Evolutionary conservation across 2,797 vertebrate species (phyloP), one percentile per base, ranked within the genome.

Genomic region (Decapterus maruadsi): DNA sequence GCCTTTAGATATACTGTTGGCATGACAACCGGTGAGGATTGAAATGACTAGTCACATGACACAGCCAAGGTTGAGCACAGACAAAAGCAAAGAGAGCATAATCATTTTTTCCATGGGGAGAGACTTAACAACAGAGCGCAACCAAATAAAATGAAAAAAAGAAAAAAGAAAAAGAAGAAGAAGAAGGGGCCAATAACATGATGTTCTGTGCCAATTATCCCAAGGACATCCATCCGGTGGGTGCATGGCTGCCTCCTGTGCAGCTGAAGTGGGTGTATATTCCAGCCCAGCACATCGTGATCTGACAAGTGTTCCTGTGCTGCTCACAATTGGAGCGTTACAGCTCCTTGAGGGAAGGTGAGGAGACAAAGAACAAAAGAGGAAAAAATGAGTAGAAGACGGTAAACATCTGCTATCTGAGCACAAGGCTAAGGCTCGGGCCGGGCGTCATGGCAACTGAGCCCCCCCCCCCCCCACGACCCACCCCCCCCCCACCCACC

Each of bases 1-100:
- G 81, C 84, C 83, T 93, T 26, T 50, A 76, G 83, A 91, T 89
- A 86, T 90, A 72, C 85, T 72, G 94, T 95, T 93, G 94, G 92
- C 93, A 95, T 95, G 94, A 93, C 93, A 94, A 95, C 94, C 78
- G 58, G 83, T 55, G 82, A 92, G 88, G 87, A 91, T 80, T 86
- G 80, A 90, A 89, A 89, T 72, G 87, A 68, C 70, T 82, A 65
- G 86, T 92, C 90, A 91, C 87, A 80, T 91, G 92, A 91, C 87
- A 77, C 75, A 70, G 85, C 81, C 91, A 92, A 90, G 90, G 91
- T 93, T 90, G 90, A 87, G 65, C 78, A 68, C 89, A 89, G 75
- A 90, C 88, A 85, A 88, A 88, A 89, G 83, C 78, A 65, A 26
- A 26, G 26, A 66, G 38, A 72, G 82, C 75, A 77, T 70, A 17